Base-by-base conservation (phyloP, 2,888 invertebrate species). In the Cheilosia urbana region DNA sequence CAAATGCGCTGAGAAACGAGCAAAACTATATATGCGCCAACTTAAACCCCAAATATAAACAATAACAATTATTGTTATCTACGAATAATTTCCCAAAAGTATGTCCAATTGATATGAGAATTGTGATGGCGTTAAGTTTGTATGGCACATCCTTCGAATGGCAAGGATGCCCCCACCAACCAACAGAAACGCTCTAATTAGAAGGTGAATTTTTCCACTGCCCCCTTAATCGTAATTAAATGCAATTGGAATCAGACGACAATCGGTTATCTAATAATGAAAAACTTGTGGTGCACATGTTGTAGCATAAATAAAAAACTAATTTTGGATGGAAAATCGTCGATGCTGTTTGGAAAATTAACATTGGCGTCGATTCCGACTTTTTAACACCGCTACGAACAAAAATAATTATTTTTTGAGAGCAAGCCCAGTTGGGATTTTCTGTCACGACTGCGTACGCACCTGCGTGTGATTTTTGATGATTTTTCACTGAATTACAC, bases 381-480 rank as follows among this genome's bases (percentile, higher is more conserved):
- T 68, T 81, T 76, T 85, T 81, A 68, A 57, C 80, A 80, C 80
- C 45, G 55, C 63, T 27, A 24, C n/a, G 27, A 84, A 77, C 81
- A 66, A 85, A 85, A 81, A 85, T 85, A 85, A 85, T 80, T 77
- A 72, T 76, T 81, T 82, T 81, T 87, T 87, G 89, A 90, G 96
- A 96, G 96, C 96, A 96, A 95, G 96, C 96, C 95, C 96, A 96
- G 96, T 96, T 95, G 94, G 85, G 95, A 94, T 95, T 94, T 94
- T 94, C 95, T 95, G 95, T 96, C 90, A 96, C 96, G 96, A 95
- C 97, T 97, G 97, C 97, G 97, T 97, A 97, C 97, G 97, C 97
- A 97, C 97, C 96, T 97, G 96, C 96, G 96, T 96, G 96, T 93
- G 93, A 90, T 93, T 94, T 93, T 88, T 93, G 88, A 89, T 89